Evolutionary conservation across 1,140 invertebrate species (phyloP).

Genomic region (Oreohelix idahoensis): DNA sequence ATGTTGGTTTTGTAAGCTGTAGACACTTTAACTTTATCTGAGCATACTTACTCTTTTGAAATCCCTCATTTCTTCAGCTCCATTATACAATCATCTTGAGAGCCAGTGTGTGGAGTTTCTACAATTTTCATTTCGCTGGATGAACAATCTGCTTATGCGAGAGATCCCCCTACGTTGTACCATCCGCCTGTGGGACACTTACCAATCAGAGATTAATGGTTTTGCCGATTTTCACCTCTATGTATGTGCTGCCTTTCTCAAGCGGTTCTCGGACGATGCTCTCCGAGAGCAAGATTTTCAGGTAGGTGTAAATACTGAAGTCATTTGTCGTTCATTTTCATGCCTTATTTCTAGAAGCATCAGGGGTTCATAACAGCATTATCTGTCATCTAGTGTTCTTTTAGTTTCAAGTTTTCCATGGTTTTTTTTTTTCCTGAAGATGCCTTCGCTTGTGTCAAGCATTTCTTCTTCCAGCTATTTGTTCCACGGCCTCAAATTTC

Average conservation of each 20-base stretch:
- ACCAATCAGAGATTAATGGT: constrained; percentile 91
- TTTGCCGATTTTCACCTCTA: constrained; percentile 98
- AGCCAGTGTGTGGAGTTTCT: constrained; percentile 96
- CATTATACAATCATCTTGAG: constrained; percentile 93
- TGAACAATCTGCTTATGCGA: constrained; percentile 98
- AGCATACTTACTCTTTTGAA: too few relatives aligned
- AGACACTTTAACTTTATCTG: too few relatives aligned
- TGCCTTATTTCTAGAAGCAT: too few relatives aligned
- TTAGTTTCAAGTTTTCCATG: too few relatives aligned
- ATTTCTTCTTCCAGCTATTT: too few relatives aligned
- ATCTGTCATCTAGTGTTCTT: too few relatives aligned
- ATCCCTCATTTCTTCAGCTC: constrained; percentile 76
- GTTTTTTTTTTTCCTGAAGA: too few relatives aligned
- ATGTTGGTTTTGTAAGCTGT: too few relatives aligned
- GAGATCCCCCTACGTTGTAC: constrained; percentile 97
- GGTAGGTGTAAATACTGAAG: constrained; percentile 76
- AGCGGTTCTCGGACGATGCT: constrained; percentile 92
- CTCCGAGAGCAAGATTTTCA: constrained; percentile 96
- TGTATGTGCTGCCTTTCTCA: constrained; percentile 97
- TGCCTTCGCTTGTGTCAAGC: too few relatives aligned
- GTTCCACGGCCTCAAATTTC: too few relatives aligned
- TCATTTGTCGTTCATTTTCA: too few relatives aligned
- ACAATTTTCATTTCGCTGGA: constrained; percentile 99
- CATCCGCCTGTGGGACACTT: constrained; percentile 99
- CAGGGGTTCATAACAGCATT: too few relatives aligned